These are phyloP conservation scores for Epirrita christyi DNA, from an alignment of 2,888 invertebrate genomes.

Conservation along the genomic window DNA sequence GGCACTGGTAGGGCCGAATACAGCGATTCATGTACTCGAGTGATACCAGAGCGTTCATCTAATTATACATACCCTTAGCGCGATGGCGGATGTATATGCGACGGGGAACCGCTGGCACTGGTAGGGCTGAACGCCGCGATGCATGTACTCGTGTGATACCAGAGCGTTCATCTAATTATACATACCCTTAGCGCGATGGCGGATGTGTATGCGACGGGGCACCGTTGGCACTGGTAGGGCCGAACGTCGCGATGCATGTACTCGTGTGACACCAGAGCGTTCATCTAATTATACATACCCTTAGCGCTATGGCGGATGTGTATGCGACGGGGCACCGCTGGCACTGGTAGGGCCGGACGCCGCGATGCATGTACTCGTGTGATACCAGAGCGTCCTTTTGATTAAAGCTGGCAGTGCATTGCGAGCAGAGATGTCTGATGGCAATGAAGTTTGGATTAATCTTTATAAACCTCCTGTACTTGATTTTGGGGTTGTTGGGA, in stretches of 20 bases:
- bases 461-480: not conserved
- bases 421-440: slow-evolving; percentile 50
- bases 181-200: not conserved
- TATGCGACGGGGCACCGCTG: slow-evolving; percentile 58
- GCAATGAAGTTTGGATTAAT: not conserved
- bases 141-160: not conserved
- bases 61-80: slow-evolving; percentile 1
- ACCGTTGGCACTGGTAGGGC: not conserved
- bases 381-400: slow-evolving; percentile 49
- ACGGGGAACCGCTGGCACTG: not conserved
- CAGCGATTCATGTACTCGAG: not conserved
- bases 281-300: not conserved
- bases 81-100: not conserved
- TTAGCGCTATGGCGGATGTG: slow-evolving; percentile 41
- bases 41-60: not conserved
- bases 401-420: slow-evolving; percentile 60
- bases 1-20: not conserved
- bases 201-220: not conserved
- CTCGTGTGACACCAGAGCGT: not conserved
- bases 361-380: slow-evolving; percentile 63
- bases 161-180: not conserved
- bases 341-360: slow-evolving; percentile 64
- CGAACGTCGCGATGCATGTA: not conserved
- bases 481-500: no score
- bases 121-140: not conserved